Base-by-base conservation (phyloP, 2,797 vertebrate genomes). In the Hoplostethus atlanticus region DNA sequence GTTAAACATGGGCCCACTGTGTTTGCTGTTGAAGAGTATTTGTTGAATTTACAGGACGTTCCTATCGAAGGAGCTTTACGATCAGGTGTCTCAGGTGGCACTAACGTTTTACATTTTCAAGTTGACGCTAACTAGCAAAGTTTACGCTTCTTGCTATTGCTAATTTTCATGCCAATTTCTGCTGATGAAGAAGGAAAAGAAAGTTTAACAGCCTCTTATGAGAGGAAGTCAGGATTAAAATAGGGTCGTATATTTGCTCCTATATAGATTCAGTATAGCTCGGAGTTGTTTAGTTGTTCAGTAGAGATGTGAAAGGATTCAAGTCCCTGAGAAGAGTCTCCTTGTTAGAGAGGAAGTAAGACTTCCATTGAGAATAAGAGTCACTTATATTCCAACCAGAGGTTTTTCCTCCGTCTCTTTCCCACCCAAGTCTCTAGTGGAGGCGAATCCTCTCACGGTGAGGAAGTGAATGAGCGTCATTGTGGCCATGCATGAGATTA, bases 401-500 rank as follows among this genome's bases (percentile, higher is more conserved):
- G 64, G 38, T 62, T 67, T 80, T 74, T 73, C 70, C 76, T 72
- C 54, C 1, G 50, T 75, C 83, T 73, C 73, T 85, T 91, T 91
- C 84, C 84, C 87, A 87, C 76, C 71, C 76, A 76, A 73, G 71
- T 85, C 72, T 85, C 77, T 86, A 86, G 77, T 74, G 66, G 71
- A 88, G 87, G 59, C 59, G 51, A 91, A 77, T 85, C 76, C 67
- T 69, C 76, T 91, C 81, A 86, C 77, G 77, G 53, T 5, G 50
- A 87, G 86, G 84, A 91, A 88, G 87, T 89, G 86, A 91, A 85
- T 87, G 67, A 87, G 83, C 85, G 62, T 88, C 87, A 93, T 90
- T 91, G 92, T 92, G 83, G 87, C 78, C 87, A 84, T 89, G 81
- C 66, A 50, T 68, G 71, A 86, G 89, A 93, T 93, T 91, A 92